These are phyloP conservation scores for Gadus chalcogrammus DNA, from an alignment of 2,113 vertebrate species.

Conservation along the genomic window DNA sequence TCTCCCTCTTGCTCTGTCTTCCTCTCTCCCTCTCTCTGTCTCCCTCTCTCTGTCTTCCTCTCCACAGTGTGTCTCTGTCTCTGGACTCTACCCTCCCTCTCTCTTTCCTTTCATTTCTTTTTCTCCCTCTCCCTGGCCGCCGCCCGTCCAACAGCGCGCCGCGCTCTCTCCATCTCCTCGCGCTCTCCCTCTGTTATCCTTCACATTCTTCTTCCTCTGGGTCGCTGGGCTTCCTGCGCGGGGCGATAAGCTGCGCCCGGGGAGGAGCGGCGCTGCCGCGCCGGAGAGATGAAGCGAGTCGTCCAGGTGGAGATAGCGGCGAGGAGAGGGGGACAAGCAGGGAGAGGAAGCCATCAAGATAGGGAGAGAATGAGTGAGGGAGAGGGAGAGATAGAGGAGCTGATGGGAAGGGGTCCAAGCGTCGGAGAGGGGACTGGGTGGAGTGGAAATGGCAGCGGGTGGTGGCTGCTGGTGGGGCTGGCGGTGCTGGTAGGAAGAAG, in stretches of 20 bases:
- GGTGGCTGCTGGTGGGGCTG: neutral
- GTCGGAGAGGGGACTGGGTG: conserved; percentile 12
- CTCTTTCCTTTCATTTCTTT: neutral
- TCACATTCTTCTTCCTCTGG: no score
- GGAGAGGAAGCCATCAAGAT: neutral
- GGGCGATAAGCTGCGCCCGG: neutral
- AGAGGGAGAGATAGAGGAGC: conserved; percentile 1
- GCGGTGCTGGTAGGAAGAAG: conserved; percentile 2
- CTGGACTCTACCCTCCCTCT: neutral
- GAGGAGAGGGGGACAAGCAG: neutral
- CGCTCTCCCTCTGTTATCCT: no score
- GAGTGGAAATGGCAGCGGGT: conserved; percentile 5
- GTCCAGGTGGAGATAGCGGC: neutral
- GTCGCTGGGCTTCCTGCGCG: neutral
- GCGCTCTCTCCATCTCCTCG: no score
- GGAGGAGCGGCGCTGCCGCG: neutral
- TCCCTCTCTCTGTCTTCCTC: neutral
- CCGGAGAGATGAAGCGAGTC: neutral
- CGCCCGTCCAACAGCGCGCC: neutral
- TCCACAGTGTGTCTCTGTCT: neutral
- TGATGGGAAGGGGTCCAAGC: conserved; percentile 12
- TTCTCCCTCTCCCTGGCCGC: neutral
- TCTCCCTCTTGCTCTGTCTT: neutral
- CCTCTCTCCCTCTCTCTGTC: neutral
- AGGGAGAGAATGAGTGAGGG: conserved; percentile 1